phyloP scores from a whole-genome alignment of 2,888 invertebrate genomes.

The Tetragnatha montana region DNA sequence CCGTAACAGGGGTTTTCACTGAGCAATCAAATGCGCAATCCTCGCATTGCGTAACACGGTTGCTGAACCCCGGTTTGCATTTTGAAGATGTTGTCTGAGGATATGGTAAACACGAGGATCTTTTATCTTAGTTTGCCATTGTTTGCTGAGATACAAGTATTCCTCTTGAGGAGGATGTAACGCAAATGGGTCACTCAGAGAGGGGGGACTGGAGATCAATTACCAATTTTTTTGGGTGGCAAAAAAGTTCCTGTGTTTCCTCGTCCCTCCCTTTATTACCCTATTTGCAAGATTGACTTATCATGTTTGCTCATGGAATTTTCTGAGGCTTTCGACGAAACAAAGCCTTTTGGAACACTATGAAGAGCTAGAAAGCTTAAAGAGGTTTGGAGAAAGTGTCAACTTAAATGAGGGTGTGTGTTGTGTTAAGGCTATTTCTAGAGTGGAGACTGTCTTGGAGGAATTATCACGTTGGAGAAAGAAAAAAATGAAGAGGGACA shows the following conservation, averaged over 20 bases:
- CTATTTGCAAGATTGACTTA: neutral
- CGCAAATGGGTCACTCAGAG: slow-evolving; percentile 15
- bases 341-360: neutral
- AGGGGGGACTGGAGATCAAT: neutral
- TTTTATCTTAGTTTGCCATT: slow-evolving; percentile 15
- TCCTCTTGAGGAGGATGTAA: slow-evolving; percentile 7
- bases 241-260: neutral
- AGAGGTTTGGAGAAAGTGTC: neutral
- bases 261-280: neutral
- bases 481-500: too few relatives aligned
- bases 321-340: neutral
- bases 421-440: too few relatives aligned
- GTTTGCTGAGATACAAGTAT: slow-evolving; percentile 23
- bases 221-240: neutral
- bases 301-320: neutral
- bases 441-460: too few relatives aligned
- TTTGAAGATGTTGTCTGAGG: neutral
- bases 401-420: too few relatives aligned
- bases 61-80: neutral
- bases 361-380: neutral
- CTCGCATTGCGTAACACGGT: slow-evolving; percentile 27
- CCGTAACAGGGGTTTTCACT: neutral
- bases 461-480: too few relatives aligned
- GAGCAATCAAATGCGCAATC: neutral
- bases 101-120: slow-evolving; percentile 17